These are phyloP conservation scores for Arge pagana DNA, from an alignment of 2,888 invertebrate genomes.

Conservation along the genomic window DNA sequence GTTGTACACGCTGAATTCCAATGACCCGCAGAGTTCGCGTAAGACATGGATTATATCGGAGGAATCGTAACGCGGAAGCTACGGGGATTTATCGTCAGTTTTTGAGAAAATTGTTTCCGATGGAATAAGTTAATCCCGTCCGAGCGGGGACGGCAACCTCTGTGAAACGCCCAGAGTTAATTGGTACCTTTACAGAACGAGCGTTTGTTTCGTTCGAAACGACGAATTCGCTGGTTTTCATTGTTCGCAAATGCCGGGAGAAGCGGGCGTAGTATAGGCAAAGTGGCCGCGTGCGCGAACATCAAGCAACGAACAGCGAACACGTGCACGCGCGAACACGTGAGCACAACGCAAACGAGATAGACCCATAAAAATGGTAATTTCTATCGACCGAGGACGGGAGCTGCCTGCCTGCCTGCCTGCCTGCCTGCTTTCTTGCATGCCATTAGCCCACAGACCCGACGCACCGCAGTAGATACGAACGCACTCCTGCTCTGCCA, in stretches of 20 bases:
- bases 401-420: slow-evolving; percentile 44
- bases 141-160: neutral
- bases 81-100: too few species aligned
- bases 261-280: slow-evolving; percentile 19
- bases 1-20: too few species aligned
- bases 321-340: slow-evolving; percentile 44
- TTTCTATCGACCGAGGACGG: slow-evolving; percentile 55
- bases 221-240: slow-evolving; percentile 9
- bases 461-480: slow-evolving; percentile 25
- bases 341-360: slow-evolving; percentile 51
- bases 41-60: too few species aligned
- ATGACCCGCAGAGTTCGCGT: too few species aligned
- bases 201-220: slow-evolving; percentile 12
- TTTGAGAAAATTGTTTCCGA: too few species aligned
- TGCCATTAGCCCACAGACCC: slow-evolving; percentile 58
- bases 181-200: slow-evolving; percentile 1
- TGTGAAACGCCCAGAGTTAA: slow-evolving; percentile 3
- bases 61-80: too few species aligned
- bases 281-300: slow-evolving; percentile 23
- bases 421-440: slow-evolving; percentile 32
- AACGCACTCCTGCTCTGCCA: too few species aligned
- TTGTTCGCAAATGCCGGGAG: slow-evolving; percentile 6
- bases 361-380: slow-evolving; percentile 60
- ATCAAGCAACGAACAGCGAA: slow-evolving; percentile 30
- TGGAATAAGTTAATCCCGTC: too few species aligned